Base-by-base conservation (phyloP, 2,113 vertebrate species). In the Ammodytes dubius region DNA sequence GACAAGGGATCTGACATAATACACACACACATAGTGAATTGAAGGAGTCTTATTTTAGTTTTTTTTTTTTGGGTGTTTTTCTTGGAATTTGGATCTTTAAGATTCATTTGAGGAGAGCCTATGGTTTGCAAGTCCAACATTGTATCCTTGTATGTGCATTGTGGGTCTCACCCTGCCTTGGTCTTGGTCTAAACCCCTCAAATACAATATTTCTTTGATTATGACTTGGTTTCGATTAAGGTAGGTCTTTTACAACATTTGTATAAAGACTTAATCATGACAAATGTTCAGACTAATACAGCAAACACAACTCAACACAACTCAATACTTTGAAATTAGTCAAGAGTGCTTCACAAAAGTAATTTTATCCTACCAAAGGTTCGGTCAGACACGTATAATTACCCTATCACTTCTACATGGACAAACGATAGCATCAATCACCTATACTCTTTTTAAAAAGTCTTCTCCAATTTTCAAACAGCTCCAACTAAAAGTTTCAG, bases 401-500 rank as follows among this genome's bases (percentile, higher is more conserved):
- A 77, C 17, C 66, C 68, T 74, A 57, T 81, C 61, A 64, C 1
- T 57, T 88, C 72, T 37, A 70, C 74, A 39, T 64, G 66, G 68
- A 75, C 78, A 74, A 61, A 87, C 0, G 39, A 53, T 3, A 74
- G 52, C 80, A 87, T 87, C 77, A 71, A 65, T 85, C 68, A 53
- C 17, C 67, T 60, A 0, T 27, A 27, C 27, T 27, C 59, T 57
- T 39, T 10, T 66, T 68, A 67, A 37, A 27, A 66, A 63, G 45
- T 64, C 52, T 69, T 73, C 57, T 87, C 77, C 68, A 58, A 52
- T 84, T 87, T 91, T 84, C 83, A 82, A 90, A 84, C 67, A 77
- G 84, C 75, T 90, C 82, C 58, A 84, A 90, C 70, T 77, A 77
- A 83, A 81, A 13, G 79, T 60, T 74, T 57, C 65, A 78, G 73